A percentile compares a stretch with the other conserved stretches of the same genome.
phyloP scores from a whole-genome alignment of 2,888 invertebrate species.

The Psylliodes chrysocephalus region DNA sequence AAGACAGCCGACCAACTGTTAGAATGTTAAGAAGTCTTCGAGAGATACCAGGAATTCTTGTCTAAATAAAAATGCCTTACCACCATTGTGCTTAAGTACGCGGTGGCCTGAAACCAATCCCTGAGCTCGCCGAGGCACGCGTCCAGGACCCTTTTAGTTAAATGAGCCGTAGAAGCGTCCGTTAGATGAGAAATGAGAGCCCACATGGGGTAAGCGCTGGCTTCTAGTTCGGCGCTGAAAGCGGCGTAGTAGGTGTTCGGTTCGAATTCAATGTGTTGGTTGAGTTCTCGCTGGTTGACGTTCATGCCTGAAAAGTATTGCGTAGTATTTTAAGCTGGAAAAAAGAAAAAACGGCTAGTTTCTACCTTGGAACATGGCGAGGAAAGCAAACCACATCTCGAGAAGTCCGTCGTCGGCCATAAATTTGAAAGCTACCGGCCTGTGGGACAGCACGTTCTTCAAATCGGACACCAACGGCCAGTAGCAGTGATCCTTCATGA shows the following conservation, averaged over 20 bases:
- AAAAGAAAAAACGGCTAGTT: not conserved
- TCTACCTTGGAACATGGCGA: slow-evolving; percentile 92
- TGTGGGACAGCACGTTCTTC: slow-evolving; percentile 94
- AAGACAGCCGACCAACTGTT: too few relatives aligned
- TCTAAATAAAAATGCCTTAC: slow-evolving; percentile 65
- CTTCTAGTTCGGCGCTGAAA: slow-evolving; percentile 96
- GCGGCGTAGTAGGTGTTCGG: slow-evolving; percentile 97
- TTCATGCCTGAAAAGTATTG: slow-evolving; percentile 98
- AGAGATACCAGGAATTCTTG: too few relatives aligned
- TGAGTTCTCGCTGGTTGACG: slow-evolving; percentile 90
- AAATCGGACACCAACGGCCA: slow-evolving; percentile 98
- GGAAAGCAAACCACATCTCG: slow-evolving; percentile 95
- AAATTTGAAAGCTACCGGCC: slow-evolving; percentile 89
- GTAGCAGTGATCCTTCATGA: slow-evolving; percentile 98
- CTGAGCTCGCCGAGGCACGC: slow-evolving; percentile 83
- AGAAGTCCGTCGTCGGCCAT: slow-evolving; percentile 89
- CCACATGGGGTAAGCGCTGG: slow-evolving; percentile 98
- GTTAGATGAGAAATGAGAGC: slow-evolving; percentile 89
- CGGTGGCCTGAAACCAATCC: slow-evolving; percentile 89
- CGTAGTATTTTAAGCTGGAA: not conserved
- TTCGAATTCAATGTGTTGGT: slow-evolving; percentile 95
- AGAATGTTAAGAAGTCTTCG: too few relatives aligned
- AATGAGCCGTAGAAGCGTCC: slow-evolving; percentile 76
- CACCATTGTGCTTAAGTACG: slow-evolving; percentile 75
- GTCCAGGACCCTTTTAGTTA: slow-evolving; percentile 79